phyloP scores from a whole-genome alignment of 1,140 invertebrate genomes.

The Drosophila malerkotliana region DNA sequence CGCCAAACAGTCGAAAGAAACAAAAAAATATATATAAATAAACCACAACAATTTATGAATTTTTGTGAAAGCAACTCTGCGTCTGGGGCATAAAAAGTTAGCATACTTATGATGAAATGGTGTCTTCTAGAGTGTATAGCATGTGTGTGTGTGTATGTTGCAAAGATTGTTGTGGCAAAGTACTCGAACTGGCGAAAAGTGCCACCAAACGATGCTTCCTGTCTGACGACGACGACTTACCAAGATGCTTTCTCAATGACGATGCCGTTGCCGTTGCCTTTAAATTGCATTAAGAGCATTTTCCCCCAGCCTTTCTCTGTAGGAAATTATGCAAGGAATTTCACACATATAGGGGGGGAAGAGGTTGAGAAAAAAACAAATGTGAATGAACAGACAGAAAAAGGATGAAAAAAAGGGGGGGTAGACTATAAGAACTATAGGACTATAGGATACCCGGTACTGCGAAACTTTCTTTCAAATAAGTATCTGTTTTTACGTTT shows the following conservation, averaged over 20 bases:
- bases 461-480: too few species aligned
- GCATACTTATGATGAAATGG: conserved; percentile 47
- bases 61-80: not conserved
- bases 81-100: conserved; percentile 39
- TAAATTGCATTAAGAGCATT: conserved; percentile 49
- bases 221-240: conserved; percentile 9
- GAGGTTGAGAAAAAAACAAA: not conserved
- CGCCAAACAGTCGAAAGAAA: conserved; percentile 42
- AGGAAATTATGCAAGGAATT: conserved; percentile 78
- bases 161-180: conserved; percentile 67
- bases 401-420: not conserved
- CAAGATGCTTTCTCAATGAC: conserved; percentile 4
- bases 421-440: not conserved
- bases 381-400: conserved; percentile 9
- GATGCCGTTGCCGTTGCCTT: conserved; percentile 8
- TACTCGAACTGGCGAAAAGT: conserved; percentile 55
- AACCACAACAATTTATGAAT: conserved; percentile 6
- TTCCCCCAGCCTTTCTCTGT: conserved; percentile 34
- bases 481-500: too few species aligned
- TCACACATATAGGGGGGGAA: conserved; percentile 13
- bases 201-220: conserved; percentile 23
- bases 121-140: not conserved
- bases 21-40: not conserved
- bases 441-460: not conserved
- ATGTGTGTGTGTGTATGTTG: conserved; percentile 24